Evolutionary conservation across 2,113 vertebrate species (phyloP).

Genomic region (Hyaena hyaena): DNA sequence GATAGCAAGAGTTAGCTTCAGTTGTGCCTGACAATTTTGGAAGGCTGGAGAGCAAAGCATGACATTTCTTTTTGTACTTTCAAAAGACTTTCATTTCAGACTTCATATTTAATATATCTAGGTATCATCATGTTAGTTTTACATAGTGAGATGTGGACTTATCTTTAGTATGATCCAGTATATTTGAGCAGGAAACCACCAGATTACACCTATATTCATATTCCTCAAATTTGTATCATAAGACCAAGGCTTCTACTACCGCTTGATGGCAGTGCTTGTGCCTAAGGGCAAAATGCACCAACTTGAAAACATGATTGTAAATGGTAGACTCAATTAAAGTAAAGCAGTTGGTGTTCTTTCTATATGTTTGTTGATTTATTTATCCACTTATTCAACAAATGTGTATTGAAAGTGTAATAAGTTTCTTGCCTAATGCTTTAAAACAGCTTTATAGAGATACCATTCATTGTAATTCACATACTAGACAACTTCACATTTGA

Average conservation of each 20-base stretch:
- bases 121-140: not conserved
- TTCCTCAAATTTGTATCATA: not conserved
- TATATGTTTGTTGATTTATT: not conserved
- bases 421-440: conserved; percentile 1
- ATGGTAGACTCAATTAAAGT: not conserved
- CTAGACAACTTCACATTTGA: not conserved
- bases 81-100: not conserved
- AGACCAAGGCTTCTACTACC: not conserved
- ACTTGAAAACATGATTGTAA: not conserved
- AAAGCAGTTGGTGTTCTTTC: not conserved
- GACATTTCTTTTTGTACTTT: not conserved
- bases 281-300: not conserved
- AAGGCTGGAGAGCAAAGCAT: not conserved
- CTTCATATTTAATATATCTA: not conserved
- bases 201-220: not conserved
- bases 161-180: not conserved
- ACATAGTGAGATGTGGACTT: not conserved
- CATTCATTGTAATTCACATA: not conserved
- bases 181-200: not conserved
- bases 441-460: not conserved
- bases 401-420: not conserved
- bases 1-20: not conserved
- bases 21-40: not conserved
- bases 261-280: not conserved
- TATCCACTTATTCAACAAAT: not conserved